A percentile compares a stretch with the other conserved stretches of the same genome.
Evolutionary conservation across 2,113 vertebrate genomes (phyloP).

Genomic region (Ahaetulla prasina): DNA sequence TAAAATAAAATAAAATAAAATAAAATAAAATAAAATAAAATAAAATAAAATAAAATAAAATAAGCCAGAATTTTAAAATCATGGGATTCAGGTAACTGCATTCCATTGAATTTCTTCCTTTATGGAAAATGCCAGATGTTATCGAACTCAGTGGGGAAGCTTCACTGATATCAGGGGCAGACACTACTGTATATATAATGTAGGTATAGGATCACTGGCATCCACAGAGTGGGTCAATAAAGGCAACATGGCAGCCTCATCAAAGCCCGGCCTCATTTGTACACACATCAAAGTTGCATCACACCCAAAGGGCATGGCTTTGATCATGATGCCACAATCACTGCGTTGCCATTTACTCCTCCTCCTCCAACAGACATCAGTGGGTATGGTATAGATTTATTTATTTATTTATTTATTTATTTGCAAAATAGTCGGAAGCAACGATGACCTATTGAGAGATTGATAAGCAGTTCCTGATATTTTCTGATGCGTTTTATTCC

Average conservation of each 20-base stretch:
- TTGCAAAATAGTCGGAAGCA: neutral
- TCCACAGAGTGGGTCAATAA: neutral
- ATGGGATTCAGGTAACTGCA: neutral
- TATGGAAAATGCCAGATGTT: neutral
- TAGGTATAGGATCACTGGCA: neutral
- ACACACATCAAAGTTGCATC: neutral
- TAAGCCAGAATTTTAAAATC: neutral
- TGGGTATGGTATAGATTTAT: neutral
- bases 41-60: no score
- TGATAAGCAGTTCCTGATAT: neutral
- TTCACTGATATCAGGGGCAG: neutral
- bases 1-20: no score
- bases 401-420: no score
- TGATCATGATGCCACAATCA: neutral
- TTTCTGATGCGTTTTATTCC: neutral
- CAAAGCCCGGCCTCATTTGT: neutral
- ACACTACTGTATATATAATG: neutral
- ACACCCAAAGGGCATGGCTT: neutral
- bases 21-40: no score
- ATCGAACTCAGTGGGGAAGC: neutral
- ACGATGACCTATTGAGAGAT: neutral
- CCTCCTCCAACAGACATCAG: neutral
- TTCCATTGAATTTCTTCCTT: neutral
- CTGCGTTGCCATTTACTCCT: neutral
- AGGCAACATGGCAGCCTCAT: neutral